Percentiles rank a stretch among this genome's conserved stretches.
Evolutionary conservation across 2,113 vertebrate species (phyloP).

Genomic region (Amazona guildingii): DNA sequence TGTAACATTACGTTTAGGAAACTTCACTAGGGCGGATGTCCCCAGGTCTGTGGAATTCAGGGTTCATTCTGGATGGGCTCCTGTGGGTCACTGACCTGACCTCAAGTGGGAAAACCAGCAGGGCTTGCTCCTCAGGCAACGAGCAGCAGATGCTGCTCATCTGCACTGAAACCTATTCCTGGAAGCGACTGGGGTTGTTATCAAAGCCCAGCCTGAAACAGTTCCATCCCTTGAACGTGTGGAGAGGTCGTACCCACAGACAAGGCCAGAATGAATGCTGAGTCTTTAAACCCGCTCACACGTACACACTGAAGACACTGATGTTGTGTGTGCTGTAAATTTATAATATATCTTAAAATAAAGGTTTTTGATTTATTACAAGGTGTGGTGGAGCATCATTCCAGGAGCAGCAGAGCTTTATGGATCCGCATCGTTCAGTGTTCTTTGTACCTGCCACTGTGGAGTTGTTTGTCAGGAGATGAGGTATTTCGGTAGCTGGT

Average conservation of each 20-base stretch:
- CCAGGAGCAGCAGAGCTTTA: neutral
- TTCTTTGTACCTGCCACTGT: neutral
- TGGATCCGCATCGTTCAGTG: fast-evolving
- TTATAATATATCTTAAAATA: slow-evolving; percentile 68
- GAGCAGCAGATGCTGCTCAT: neutral
- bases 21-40: neutral
- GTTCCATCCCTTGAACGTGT: fast-evolving
- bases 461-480: neutral
- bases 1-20: neutral
- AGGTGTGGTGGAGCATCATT: neutral
- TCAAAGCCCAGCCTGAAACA: neutral
- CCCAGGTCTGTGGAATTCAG: neutral
- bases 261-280: neutral
- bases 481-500: fast-evolving
- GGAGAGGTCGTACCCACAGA: neutral
- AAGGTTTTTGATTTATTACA: slow-evolving; percentile 61
- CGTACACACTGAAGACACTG: slow-evolving; percentile 19
- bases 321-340: slow-evolving; percentile 64
- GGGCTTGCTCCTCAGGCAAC: neutral
- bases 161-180: neutral
- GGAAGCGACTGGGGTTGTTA: neutral
- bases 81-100: neutral
- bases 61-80: slow-evolving; percentile 23
- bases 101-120: neutral
- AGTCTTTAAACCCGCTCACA: slow-evolving; percentile 20